phyloP scores from a whole-genome alignment of 2,888 invertebrate genomes.

The Cantharis nigra region DNA sequence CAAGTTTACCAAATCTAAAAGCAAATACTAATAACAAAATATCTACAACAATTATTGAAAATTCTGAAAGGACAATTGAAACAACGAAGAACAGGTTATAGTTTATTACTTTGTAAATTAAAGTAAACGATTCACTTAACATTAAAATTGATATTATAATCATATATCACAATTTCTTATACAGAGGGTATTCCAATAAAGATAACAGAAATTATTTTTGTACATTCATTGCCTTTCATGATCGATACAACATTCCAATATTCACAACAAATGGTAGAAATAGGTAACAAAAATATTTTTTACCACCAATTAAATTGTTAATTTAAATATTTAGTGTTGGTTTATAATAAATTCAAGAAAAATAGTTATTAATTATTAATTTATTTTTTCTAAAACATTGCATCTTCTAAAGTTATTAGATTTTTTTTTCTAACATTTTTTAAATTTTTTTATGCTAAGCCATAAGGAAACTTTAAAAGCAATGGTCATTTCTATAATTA shows the following conservation, averaged over 20 bases:
- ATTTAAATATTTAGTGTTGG: not conserved
- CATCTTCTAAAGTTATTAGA: not conserved
- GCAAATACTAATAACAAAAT: no score
- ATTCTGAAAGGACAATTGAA: not conserved
- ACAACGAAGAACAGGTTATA: conserved; percentile 6
- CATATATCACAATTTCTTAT: conserved; percentile 17
- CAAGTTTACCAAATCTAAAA: no score
- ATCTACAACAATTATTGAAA: no score
- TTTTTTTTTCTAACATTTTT: conserved; percentile 2
- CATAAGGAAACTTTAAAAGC: not conserved
- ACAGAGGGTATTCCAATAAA: not conserved
- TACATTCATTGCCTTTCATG: not conserved
- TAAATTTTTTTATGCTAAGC: not conserved
- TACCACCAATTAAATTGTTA: not conserved
- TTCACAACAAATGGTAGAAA: not conserved
- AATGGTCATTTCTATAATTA: not conserved
- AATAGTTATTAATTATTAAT: not conserved
- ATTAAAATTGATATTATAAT: conserved; percentile 24
- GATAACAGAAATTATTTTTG: not conserved
- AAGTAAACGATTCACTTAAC: conserved; percentile 22
- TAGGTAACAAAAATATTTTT: not conserved
- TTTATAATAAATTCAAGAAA: not conserved
- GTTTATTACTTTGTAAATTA: conserved; percentile 21
- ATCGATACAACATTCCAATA: not conserved
- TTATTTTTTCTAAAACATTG: not conserved